Conservation (phyloP, 2,797 vertebrate genomes). For the Melanotaenia trifasciata region DNA sequence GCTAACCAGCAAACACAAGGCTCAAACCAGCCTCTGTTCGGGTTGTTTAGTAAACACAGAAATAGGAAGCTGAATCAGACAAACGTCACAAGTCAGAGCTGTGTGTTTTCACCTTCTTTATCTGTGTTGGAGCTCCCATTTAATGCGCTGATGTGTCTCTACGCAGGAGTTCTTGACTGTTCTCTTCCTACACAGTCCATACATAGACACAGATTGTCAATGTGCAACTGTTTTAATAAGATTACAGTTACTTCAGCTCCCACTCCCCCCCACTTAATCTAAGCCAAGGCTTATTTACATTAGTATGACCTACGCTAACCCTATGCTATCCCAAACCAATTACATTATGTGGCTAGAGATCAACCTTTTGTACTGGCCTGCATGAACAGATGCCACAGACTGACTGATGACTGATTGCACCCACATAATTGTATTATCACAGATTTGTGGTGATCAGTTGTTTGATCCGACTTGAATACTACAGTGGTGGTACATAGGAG, state of each 20-base stretch:
- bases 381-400: slow-evolving; percentile 14
- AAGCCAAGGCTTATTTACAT: slow-evolving; percentile 5
- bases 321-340: slow-evolving; percentile 28
- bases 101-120: slow-evolving; percentile 31
- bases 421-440: slow-evolving; percentile 24
- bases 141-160: slow-evolving; percentile 38
- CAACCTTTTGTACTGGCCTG: slow-evolving; percentile 18
- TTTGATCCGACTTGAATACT: not conserved
- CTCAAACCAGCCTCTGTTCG: not conserved
- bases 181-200: slow-evolving; percentile 26
- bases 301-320: slow-evolving; percentile 28
- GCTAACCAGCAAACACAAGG: not conserved
- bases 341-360: slow-evolving; percentile 25
- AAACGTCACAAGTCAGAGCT: slow-evolving; percentile 9
- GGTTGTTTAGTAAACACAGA: slow-evolving; percentile 18
- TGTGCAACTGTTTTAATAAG: slow-evolving; percentile 61
- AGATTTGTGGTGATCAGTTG: not conserved
- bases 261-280: not conserved
- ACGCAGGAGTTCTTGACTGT: slow-evolving; percentile 26
- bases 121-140: slow-evolving; percentile 14
- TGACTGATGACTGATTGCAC: not conserved
- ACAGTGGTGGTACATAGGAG: not conserved
- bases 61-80: slow-evolving; percentile 17
- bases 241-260: slow-evolving; percentile 56
- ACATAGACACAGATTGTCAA: slow-evolving; percentile 23